A percentile compares a stretch with the other conserved stretches of the same genome.
phyloP scores from a whole-genome alignment of 2,888 invertebrate genomes.

The Epicampocera succincta region DNA sequence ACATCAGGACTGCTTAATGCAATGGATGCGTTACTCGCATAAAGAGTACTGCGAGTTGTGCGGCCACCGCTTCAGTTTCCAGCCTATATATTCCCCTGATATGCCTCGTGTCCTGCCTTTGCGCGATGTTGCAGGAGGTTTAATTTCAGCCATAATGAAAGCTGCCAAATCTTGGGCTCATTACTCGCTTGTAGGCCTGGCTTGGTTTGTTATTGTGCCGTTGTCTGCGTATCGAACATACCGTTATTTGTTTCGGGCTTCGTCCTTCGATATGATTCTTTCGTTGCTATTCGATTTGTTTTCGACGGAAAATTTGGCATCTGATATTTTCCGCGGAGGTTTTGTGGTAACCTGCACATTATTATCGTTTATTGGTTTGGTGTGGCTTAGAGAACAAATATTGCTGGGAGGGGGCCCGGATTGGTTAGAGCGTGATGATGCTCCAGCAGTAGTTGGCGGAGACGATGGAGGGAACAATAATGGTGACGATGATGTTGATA shows the following conservation, averaged over 20 bases:
- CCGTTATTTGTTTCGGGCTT: slow-evolving; percentile 94
- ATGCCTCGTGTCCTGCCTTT: slow-evolving; percentile 99
- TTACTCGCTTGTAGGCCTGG: slow-evolving; percentile 97
- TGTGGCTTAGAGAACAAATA: slow-evolving; percentile 99
- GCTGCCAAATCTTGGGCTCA: slow-evolving; percentile 98
- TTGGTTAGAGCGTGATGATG: slow-evolving; percentile 91
- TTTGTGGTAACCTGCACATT: slow-evolving; percentile 98
- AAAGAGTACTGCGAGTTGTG: slow-evolving; percentile 99
- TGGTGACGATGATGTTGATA: slow-evolving; percentile 76
- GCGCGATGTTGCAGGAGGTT: slow-evolving; percentile 94
- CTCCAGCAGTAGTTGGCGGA: slow-evolving; percentile 76
- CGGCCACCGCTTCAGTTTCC: slow-evolving; percentile 98
- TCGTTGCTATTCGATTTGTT: slow-evolving; percentile 95
- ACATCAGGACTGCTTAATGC: slow-evolving; percentile 98
- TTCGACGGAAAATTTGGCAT: slow-evolving; percentile 94
- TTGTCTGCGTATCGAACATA: slow-evolving; percentile 98
- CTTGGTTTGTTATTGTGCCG: slow-evolving; percentile 98
- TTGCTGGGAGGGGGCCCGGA: slow-evolving; percentile 98
- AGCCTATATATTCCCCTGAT: slow-evolving; percentile 99
- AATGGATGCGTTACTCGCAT: slow-evolving; percentile 99
- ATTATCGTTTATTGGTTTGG: slow-evolving; percentile 96
- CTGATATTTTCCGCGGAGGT: slow-evolving; percentile 97
- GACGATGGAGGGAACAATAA: slow-evolving; percentile 74
- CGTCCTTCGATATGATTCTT: slow-evolving; percentile 89
- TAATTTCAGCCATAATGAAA: slow-evolving; percentile 93